Evolutionary conservation across 2,113 vertebrate genomes (phyloP).

Genomic region (Oreochromis aureus): DNA sequence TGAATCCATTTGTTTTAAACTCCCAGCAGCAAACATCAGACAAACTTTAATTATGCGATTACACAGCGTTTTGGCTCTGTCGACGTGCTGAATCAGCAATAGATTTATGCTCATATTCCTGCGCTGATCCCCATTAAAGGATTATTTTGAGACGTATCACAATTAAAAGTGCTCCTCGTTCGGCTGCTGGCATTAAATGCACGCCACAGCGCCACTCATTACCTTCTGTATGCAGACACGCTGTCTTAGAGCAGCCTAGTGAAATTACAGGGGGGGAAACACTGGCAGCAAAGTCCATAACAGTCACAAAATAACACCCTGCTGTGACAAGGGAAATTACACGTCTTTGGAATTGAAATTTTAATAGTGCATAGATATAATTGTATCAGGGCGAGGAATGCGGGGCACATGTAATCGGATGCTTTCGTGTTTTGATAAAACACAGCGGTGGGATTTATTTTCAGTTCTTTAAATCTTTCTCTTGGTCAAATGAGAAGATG

Average conservation of each 20-base stretch:
- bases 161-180: slow-evolving; percentile 29
- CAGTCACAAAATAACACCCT: slow-evolving; percentile 67
- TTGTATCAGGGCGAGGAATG: slow-evolving; percentile 31
- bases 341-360: slow-evolving; percentile 51
- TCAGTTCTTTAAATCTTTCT: slow-evolving; percentile 10
- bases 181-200: slow-evolving; percentile 48
- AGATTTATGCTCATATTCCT: slow-evolving; percentile 6
- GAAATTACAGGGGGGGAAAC: slow-evolving; percentile 68
- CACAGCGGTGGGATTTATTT: background rate
- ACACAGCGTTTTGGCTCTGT: background rate
- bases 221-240: slow-evolving; percentile 54
- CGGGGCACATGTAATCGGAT: background rate
- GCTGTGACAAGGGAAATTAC: slow-evolving; percentile 63
- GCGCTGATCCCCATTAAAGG: slow-evolving; percentile 11
- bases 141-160: slow-evolving; percentile 27
- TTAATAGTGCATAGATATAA: slow-evolving; percentile 38
- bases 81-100: slow-evolving; percentile 3
- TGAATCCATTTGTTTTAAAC: slow-evolving; percentile 25
- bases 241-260: slow-evolving; percentile 61
- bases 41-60: slow-evolving; percentile 27
- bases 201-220: slow-evolving; percentile 56
- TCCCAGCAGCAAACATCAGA: background rate
- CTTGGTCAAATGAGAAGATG: slow-evolving; percentile 4
- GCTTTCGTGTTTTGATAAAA: slow-evolving; percentile 28
- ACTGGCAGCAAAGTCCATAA: slow-evolving; percentile 61